A percentile compares a stretch with the other conserved stretches of the same genome.
These are phyloP conservation scores for Cosmorhoe ocellata DNA, from an alignment of 2,888 invertebrate genomes.

Conservation along the genomic window DNA sequence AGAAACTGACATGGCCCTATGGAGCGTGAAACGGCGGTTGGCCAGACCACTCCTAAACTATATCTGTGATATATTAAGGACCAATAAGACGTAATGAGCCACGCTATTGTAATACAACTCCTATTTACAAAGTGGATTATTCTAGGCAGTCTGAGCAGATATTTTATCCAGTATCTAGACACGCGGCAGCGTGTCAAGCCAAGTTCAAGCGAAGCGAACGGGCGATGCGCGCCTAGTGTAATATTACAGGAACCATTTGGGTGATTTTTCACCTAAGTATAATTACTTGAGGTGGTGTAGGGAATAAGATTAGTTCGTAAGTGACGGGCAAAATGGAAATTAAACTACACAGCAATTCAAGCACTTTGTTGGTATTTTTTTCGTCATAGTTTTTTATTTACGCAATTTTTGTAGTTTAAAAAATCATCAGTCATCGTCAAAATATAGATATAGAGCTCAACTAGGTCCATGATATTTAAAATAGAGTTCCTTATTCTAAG, in stretches of 20 bases:
- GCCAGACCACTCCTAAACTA: constrained; percentile 32
- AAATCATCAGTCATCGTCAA: too few species aligned
- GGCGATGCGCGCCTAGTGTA: too few species aligned
- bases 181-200: too few species aligned
- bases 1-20: constrained; percentile 56
- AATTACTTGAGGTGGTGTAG: background rate
- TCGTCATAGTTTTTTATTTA: too few species aligned
- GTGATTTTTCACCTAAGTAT: too few species aligned
- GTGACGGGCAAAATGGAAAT: background rate
- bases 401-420: too few species aligned
- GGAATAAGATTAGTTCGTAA: constrained; percentile 1
- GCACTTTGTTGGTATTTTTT: background rate
- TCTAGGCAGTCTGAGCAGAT: too few species aligned
- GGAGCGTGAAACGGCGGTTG: constrained; percentile 63
- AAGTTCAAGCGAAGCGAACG: too few species aligned
- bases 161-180: background rate
- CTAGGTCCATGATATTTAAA: too few species aligned
- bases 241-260: too few species aligned
- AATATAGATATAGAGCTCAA: too few species aligned
- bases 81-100: background rate
- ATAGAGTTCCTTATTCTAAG: too few species aligned
- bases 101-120: background rate
- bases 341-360: background rate
- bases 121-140: background rate
- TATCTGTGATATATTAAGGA: background rate